Conservation (phyloP, 2,888 invertebrate species). For the Plebejus anna region DNA sequence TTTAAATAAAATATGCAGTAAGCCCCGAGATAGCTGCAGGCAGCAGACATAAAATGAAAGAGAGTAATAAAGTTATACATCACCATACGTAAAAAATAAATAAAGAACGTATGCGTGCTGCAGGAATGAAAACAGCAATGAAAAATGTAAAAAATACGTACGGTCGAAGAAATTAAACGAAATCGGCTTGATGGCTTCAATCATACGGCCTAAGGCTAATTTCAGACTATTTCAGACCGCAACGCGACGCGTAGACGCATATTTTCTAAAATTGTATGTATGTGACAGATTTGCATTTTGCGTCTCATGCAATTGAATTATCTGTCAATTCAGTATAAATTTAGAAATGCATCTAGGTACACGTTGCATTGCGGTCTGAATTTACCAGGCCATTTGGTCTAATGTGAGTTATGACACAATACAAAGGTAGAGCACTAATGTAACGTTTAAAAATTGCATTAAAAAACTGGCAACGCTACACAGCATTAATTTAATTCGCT, state of each 20-base stretch:
- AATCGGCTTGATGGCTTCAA: background rate
- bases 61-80: conserved; percentile 1
- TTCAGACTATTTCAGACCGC: too few relatives aligned
- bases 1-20: conserved; percentile 4
- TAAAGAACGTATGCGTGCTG: background rate
- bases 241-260: too few relatives aligned
- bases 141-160: background rate
- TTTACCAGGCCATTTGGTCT: too few relatives aligned
- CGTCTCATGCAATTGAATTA: too few relatives aligned
- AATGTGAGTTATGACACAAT: background rate
- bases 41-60: conserved; percentile 7
- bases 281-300: too few relatives aligned
- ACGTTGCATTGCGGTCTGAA: too few relatives aligned
- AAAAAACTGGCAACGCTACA: conserved; percentile 7
- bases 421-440: too few relatives aligned
- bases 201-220: too few relatives aligned
- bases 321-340: too few relatives aligned
- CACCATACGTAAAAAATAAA: background rate
- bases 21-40: conserved; percentile 4
- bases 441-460: background rate
- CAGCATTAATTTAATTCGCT: background rate
- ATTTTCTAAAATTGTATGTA: too few relatives aligned
- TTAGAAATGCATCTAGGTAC: too few relatives aligned
- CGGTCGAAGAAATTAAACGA: background rate
- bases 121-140: background rate